A percentile compares a stretch with the other conserved stretches of the same genome.
Evolutionary conservation across 2,888 invertebrate species (phyloP).

Genomic region (Aromia moschata): DNA sequence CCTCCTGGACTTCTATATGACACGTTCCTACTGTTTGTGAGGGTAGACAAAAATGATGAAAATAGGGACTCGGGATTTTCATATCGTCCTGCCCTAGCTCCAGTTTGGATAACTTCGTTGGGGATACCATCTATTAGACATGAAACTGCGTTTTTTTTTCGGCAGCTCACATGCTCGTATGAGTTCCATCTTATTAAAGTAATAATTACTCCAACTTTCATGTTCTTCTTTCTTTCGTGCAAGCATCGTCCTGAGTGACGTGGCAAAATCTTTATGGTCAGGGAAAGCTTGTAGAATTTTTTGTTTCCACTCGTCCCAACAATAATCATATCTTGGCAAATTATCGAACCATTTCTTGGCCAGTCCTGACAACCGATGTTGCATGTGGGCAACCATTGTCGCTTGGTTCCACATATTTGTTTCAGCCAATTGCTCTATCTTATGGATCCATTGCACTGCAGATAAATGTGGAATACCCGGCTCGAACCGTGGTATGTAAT

Average conservation of each 20-base stretch:
- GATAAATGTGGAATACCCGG: conserved; percentile 1
- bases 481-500: conserved; percentile 5
- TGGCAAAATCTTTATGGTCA: conserved; percentile 23
- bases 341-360: conserved; percentile 21
- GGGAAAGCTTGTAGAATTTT: conserved; percentile 19
- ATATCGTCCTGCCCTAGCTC: conserved; percentile 28
- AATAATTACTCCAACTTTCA: conserved; percentile 12
- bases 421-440: conserved; percentile 1
- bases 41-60: neutral
- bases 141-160: conserved; percentile 16
- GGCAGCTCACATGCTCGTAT: conserved; percentile 9
- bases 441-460: conserved; percentile 5
- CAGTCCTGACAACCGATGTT: conserved; percentile 5
- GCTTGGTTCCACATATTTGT: neutral
- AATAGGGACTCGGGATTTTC: conserved; percentile 13
- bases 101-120: conserved; percentile 18
- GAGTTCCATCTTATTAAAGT: conserved; percentile 18
- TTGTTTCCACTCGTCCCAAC: conserved; percentile 15
- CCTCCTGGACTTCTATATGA: neutral
- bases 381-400: conserved; percentile 9
- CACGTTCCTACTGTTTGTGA: neutral
- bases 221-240: conserved; percentile 8
- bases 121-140: conserved; percentile 24
- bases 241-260: conserved; percentile 15
- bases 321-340: conserved; percentile 25